A percentile compares a stretch with the other conserved stretches of the same genome.
phyloP scores from a whole-genome alignment of 2,888 invertebrate genomes.

The Acleris sparsana region DNA sequence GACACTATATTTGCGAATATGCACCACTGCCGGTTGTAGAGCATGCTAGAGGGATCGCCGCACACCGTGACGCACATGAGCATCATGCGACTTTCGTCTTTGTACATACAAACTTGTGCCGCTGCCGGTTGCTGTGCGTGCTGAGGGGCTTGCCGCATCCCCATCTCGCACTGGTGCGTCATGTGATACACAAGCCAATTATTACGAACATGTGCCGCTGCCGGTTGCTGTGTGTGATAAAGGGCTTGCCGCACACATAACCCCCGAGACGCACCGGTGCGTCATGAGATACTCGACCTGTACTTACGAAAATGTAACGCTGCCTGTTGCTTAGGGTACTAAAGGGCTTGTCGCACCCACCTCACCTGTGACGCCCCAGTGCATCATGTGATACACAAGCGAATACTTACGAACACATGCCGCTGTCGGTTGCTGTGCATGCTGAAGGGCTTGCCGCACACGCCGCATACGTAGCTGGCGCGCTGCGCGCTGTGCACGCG shows the following conservation, averaged over 20 bases:
- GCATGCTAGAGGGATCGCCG: constrained; percentile 71
- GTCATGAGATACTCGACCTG: constrained; percentile 57
- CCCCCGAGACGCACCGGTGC: constrained; percentile 67
- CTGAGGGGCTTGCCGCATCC: constrained; percentile 72
- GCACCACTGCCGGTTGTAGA: constrained; percentile 70
- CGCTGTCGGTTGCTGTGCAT: constrained; percentile 71
- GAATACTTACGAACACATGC: constrained; percentile 73
- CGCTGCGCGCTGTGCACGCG: constrained; percentile 62
- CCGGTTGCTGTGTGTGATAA: constrained; percentile 70
- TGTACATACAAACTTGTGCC: constrained; percentile 75
- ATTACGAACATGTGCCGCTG: constrained; percentile 77
- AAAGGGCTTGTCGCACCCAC: constrained; percentile 68
- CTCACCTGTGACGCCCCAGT: constrained; percentile 71
- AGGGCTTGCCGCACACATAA: constrained; percentile 66
- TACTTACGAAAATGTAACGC: background rate
- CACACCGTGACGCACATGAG: constrained; percentile 75
- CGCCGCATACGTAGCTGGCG: constrained; percentile 57
- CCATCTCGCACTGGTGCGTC: constrained; percentile 72
- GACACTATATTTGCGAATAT: constrained; percentile 70
- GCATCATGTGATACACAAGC: constrained; percentile 47
- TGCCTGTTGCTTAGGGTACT: constrained; percentile 53
- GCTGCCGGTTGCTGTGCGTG: constrained; percentile 69
- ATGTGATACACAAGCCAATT: constrained; percentile 29
- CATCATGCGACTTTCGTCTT: constrained; percentile 42
- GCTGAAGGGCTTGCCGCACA: constrained; percentile 73